phyloP scores from a whole-genome alignment of 2,113 vertebrate species.

The Mobula birostris region DNA sequence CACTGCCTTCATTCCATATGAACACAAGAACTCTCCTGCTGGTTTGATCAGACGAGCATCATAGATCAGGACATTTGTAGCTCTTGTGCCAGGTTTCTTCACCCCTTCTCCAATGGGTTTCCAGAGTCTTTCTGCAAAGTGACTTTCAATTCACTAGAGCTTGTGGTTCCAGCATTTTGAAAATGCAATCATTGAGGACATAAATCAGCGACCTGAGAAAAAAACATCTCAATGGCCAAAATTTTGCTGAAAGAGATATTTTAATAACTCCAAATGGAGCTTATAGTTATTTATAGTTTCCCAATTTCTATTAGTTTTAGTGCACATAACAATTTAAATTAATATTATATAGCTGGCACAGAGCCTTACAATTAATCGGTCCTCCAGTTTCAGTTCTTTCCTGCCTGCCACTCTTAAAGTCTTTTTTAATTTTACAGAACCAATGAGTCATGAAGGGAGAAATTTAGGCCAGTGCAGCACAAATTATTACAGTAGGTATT shows the following conservation, averaged over 20 bases:
- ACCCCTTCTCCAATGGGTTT: background rate
- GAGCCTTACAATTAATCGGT: background rate
- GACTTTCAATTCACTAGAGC: background rate
- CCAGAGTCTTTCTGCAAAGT: background rate
- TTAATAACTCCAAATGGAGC: background rate
- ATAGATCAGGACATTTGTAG: background rate
- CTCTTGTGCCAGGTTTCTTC: too few relatives aligned
- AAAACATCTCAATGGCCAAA: background rate
- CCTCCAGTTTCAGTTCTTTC: background rate
- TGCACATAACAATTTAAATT: background rate
- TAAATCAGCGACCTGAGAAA: background rate
- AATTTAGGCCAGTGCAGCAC: background rate
- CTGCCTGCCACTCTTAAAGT: background rate
- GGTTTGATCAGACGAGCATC: background rate
- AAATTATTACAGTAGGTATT: slow-evolving; percentile 5
- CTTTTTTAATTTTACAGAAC: background rate
- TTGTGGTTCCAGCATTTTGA: background rate
- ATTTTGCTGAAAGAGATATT: background rate
- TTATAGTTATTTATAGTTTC: background rate
- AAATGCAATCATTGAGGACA: background rate
- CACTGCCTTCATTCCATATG: too few relatives aligned
- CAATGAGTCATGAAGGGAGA: background rate
- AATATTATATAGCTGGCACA: background rate
- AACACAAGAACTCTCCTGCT: too few relatives aligned
- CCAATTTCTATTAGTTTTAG: background rate